Evolutionary conservation across 2,888 invertebrate species (phyloP), one percentile per base, ranked within the genome.

Genomic region (Coleophora deauratella): DNA sequence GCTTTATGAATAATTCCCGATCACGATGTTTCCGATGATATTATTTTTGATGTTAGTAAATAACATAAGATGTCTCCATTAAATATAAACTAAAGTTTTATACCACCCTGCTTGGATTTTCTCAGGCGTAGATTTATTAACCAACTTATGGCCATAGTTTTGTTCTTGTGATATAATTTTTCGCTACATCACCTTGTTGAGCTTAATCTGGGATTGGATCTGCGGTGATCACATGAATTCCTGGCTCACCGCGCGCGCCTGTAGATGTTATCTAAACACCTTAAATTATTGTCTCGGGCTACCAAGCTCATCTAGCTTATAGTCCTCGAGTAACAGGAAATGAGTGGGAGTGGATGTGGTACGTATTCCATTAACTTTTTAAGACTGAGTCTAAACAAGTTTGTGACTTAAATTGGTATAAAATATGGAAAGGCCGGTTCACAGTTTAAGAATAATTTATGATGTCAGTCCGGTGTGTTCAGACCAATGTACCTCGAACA

Each of bases 201-300:
- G 54, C 64, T 65, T 68, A 80, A 81, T 81, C 81, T 77, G 58
- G 77, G 74, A 81, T 81, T 76, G 79, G 73, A 82, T 80, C 82
- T 75, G 57, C 61, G 71, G 72, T 78, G 81, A 82, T 77, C 82
- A 75, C 81, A 78, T 81, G 82, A 78, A 81, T 81, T 76, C 81
- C 68, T 75, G 69, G 76, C 78, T 76, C 75, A 74, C 72, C 73
- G 73, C 68, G 64, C 70, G 59, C 62, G 54, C 82, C 73, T 82
- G 82, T 84, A 81, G 82, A 84, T 84, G 59, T 54, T 81, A 82
- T 84, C 84, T 74, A 67, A 74, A 79, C 78, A 77, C 78, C 79
- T 84, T 84, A 82, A 82, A 79, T 82, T 82, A 82, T 82, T 79
- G 76, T 78, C 78, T 65, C 59, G 67, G 54, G 73, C 77, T 77